Evolutionary conservation across 1,140 invertebrate genomes (phyloP).

Genomic region (Nephotettix cincticeps): DNA sequence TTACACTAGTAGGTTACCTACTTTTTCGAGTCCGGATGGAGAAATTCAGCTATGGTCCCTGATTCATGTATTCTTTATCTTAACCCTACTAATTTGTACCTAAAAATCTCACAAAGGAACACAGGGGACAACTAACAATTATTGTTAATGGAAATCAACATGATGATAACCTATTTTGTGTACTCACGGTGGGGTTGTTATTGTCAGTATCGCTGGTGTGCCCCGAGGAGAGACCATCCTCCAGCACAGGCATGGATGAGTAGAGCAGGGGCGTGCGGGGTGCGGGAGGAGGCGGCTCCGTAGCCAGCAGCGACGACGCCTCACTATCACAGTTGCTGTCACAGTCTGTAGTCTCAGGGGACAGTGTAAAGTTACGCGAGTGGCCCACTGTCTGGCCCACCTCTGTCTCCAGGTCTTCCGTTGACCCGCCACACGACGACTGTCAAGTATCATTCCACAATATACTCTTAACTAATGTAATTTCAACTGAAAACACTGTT

Average conservation of each 20-base stretch:
- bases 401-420: conserved; percentile 34
- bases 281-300: conserved; percentile 41
- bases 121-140: no score
- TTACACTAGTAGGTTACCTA: no score
- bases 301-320: conserved; percentile 40
- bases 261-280: conserved; percentile 53
- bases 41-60: no score
- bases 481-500: conserved; percentile 88
- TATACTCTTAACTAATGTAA: conserved; percentile 26
- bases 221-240: conserved; percentile 89
- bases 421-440: conserved; percentile 29
- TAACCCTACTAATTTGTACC: no score
- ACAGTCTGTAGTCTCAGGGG: conserved; percentile 92
- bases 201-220: conserved; percentile 92
- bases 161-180: no score
- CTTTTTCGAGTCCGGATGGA: no score
- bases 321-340: conserved; percentile 74
- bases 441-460: not conserved
- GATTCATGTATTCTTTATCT: no score
- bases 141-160: no score
- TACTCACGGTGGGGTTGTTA: conserved; percentile 61
- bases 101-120: no score
- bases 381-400: conserved; percentile 37
- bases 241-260: conserved; percentile 88
- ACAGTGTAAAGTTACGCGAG: conserved; percentile 78